phyloP scores from a whole-genome alignment of 2,113 vertebrate genomes.

The Oncorhynchus nerka region DNA sequence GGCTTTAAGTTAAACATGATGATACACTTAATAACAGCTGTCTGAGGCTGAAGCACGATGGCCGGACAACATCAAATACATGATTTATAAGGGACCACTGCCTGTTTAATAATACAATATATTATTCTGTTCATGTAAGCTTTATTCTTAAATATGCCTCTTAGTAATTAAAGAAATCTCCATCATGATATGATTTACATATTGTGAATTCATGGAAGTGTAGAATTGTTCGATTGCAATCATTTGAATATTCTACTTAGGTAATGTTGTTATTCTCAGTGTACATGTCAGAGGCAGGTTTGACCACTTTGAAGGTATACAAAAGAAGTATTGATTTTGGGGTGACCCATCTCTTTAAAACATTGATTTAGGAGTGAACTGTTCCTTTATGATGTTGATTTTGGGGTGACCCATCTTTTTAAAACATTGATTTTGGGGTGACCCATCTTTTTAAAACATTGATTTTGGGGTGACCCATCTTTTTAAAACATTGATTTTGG shows the following conservation, averaged over 20 bases:
- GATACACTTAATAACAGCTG: neutral
- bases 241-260: too few relatives aligned
- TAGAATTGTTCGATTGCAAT: neutral
- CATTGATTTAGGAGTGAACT: too few relatives aligned
- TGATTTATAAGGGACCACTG: neutral
- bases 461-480: neutral
- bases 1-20: constrained; percentile 9
- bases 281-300: too few relatives aligned
- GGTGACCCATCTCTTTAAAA: too few relatives aligned
- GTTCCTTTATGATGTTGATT: neutral
- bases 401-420: too few relatives aligned
- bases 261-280: too few relatives aligned
- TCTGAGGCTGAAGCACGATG: constrained; percentile 20
- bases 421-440: too few relatives aligned
- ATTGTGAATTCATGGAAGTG: neutral
- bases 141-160: neutral
- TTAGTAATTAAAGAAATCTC: neutral
- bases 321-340: too few relatives aligned
- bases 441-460: neutral
- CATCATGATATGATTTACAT: neutral
- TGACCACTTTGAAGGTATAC: too few relatives aligned
- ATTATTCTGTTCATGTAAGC: neutral
- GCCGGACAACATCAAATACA: neutral
- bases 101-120: too few relatives aligned
- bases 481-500: too few relatives aligned